Conservation (phyloP, 2,113 vertebrate genomes). For the Epinephelus cyanopodus region DNA sequence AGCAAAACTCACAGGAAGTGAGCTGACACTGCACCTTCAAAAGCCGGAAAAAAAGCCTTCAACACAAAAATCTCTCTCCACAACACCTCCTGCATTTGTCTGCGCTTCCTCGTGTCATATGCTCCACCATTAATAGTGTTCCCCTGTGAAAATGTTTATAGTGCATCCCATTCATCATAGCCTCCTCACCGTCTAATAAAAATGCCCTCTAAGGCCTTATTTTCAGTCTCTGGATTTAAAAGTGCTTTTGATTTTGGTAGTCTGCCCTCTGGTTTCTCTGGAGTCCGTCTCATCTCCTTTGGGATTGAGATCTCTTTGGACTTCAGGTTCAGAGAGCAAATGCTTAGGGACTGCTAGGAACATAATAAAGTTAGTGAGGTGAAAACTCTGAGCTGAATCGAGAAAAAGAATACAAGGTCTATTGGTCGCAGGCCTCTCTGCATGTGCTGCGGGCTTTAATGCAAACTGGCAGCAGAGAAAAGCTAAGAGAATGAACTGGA, state of each 20-base stretch:
- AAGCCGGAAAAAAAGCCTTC: slow-evolving; percentile 52
- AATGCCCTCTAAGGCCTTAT: slow-evolving; percentile 75
- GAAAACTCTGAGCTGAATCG: slow-evolving; percentile 55
- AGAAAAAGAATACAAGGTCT: slow-evolving; percentile 54
- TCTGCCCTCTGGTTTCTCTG: slow-evolving; percentile 69
- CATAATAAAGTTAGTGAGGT: slow-evolving; percentile 71
- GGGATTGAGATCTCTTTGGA: slow-evolving; percentile 73
- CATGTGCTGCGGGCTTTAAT: slow-evolving; percentile 39
- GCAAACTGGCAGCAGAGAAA: slow-evolving; percentile 54
- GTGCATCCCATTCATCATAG: slow-evolving; percentile 80
- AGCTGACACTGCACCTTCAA: slow-evolving; percentile 80
- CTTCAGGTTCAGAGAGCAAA: slow-evolving; percentile 73
- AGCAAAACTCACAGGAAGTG: slow-evolving; percentile 75
- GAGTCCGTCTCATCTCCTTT: slow-evolving; percentile 54
- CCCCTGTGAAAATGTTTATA: slow-evolving; percentile 77
- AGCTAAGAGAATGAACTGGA: slow-evolving; percentile 26
- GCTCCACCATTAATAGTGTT: slow-evolving; percentile 74
- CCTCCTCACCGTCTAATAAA: slow-evolving; percentile 73
- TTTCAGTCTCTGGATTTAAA: slow-evolving; percentile 69
- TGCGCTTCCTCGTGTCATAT: slow-evolving; percentile 64
- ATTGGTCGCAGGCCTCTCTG: slow-evolving; percentile 49
- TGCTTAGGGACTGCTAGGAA: slow-evolving; percentile 47
- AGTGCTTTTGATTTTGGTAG: slow-evolving; percentile 70
- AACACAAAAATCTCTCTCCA: slow-evolving; percentile 62
- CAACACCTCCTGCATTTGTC: slow-evolving; percentile 61